phyloP scores from a whole-genome alignment of 2,797 vertebrate genomes.

The Sebastes nivosus region DNA sequence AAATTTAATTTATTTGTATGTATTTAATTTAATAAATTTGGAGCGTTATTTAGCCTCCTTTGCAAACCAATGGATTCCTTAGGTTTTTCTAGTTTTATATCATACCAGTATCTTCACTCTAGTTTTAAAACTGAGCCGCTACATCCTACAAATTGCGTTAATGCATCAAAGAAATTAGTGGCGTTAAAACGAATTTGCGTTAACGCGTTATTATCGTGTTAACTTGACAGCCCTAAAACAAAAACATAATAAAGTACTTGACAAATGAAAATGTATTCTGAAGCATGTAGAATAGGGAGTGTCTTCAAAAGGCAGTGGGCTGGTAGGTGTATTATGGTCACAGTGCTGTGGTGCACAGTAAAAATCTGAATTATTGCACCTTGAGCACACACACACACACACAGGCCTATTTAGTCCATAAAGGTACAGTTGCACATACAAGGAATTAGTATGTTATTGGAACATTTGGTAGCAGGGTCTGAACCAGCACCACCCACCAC shows the following conservation, averaged over 20 bases:
- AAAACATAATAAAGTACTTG: background rate
- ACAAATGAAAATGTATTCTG: background rate
- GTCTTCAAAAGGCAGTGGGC: background rate
- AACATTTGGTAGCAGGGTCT: constrained; percentile 64
- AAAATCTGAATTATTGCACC: background rate
- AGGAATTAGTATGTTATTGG: constrained; percentile 71
- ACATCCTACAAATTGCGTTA: too few relatives aligned
- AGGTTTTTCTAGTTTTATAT: too few relatives aligned
- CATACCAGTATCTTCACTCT: too few relatives aligned
- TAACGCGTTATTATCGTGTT: too few relatives aligned
- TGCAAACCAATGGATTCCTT: too few relatives aligned
- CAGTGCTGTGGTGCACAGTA: background rate
- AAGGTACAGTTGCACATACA: constrained; percentile 47
- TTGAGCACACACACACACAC: constrained; percentile 24
- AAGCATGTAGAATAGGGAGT: background rate
- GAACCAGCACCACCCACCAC: constrained; percentile 50
- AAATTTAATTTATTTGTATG: too few relatives aligned
- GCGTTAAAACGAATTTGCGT: too few relatives aligned
- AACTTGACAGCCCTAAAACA: background rate
- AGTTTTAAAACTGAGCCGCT: too few relatives aligned
- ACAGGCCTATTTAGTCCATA: constrained; percentile 17
- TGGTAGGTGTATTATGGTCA: background rate
- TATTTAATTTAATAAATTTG: fast-evolving
- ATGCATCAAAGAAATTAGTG: too few relatives aligned
- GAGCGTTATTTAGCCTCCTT: too few relatives aligned